These are phyloP conservation scores for Pachyseris speciosa DNA, from an alignment of 64 coral and sea anemone genomes.

Conservation along the genomic window DNA sequence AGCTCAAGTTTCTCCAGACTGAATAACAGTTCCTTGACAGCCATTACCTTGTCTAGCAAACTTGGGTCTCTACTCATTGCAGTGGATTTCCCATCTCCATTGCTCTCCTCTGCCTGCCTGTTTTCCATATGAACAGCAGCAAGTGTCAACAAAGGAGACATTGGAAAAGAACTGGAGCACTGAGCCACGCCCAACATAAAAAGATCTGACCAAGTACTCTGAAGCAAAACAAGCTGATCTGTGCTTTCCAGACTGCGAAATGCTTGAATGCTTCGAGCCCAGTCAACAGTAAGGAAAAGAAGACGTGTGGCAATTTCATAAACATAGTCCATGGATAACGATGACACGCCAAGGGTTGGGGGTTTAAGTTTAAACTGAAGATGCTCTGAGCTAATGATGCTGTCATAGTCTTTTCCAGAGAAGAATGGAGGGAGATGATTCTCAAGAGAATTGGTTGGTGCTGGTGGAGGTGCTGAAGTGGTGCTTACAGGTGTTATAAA, in stretches of 20 bases:
- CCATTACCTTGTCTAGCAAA: slow-evolving; percentile 79
- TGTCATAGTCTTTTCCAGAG: background rate
- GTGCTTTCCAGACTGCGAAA: slow-evolving; percentile 71
- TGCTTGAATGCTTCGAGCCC: slow-evolving; percentile 79
- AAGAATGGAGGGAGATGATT: background rate
- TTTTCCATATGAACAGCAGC: slow-evolving; percentile 69
- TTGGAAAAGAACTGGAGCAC: slow-evolving; percentile 77
- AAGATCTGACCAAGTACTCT: slow-evolving; percentile 90
- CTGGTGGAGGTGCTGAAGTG: background rate
- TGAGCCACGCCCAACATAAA: slow-evolving; percentile 94
- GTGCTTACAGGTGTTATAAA: background rate
- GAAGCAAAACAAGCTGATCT: slow-evolving; percentile 88
- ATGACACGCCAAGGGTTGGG: slow-evolving; percentile 72
- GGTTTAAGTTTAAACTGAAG: slow-evolving; percentile 81
- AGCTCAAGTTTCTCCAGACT: slow-evolving; percentile 90
- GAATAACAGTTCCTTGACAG: slow-evolving; percentile 88
- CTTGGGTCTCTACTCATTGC: background rate
- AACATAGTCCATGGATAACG: slow-evolving; percentile 97
- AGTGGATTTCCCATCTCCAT: background rate
- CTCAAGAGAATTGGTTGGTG: background rate
- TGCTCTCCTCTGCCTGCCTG: slow-evolving; percentile 11
- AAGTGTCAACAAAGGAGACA: slow-evolving; percentile 90
- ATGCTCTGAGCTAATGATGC: slow-evolving; percentile 68
- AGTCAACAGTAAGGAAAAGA: slow-evolving; percentile 94
- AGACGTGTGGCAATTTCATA: slow-evolving; percentile 98